phyloP scores from a whole-genome alignment of 2,797 vertebrate species.

The Borostomias antarcticus region DNA sequence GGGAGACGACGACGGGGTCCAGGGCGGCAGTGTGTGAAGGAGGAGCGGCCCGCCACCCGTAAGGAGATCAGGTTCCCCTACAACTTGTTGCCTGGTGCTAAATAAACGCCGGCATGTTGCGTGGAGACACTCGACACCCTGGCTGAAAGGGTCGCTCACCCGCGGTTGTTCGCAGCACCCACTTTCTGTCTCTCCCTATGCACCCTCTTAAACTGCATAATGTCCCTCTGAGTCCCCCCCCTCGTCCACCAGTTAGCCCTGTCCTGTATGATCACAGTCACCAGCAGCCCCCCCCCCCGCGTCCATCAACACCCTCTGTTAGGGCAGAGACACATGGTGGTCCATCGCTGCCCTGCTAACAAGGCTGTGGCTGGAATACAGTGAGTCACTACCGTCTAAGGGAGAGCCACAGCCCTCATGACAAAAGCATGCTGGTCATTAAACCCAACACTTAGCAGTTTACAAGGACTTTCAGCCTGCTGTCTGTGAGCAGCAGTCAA shows the following conservation, averaged over 20 bases:
- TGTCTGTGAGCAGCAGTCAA: conserved; percentile 32
- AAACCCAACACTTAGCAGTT: conserved; percentile 16
- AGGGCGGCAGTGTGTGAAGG: conserved; percentile 52
- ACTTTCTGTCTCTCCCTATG: conserved; percentile 44
- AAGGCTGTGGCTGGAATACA: conserved; percentile 20
- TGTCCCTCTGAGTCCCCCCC: conserved; percentile 8
- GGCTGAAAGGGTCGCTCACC: conserved; percentile 68
- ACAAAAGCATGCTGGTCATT: conserved; percentile 4
- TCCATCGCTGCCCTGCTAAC: conserved; percentile 34
- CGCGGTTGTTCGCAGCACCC: conserved; percentile 52
- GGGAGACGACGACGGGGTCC: conserved; percentile 53
- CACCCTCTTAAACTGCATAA: conserved; percentile 51
- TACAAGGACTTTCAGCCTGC: conserved; percentile 9
- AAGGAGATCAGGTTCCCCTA: conserved; percentile 70
- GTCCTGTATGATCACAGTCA: conserved; percentile 30
- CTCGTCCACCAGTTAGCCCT: conserved; percentile 19
- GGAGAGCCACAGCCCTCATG: neutral
- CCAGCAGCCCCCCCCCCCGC: conserved; percentile 21
- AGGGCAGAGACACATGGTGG: conserved; percentile 1
- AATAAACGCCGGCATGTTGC: conserved; percentile 79
- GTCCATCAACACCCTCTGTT: conserved; percentile 9
- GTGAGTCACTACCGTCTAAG: neutral
- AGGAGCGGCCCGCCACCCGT: conserved; percentile 48
- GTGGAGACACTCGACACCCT: conserved; percentile 67
- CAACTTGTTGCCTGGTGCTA: conserved; percentile 76